Evolutionary conservation across 2,888 invertebrate species (phyloP).

Genomic region (Chouioia cunea): DNA sequence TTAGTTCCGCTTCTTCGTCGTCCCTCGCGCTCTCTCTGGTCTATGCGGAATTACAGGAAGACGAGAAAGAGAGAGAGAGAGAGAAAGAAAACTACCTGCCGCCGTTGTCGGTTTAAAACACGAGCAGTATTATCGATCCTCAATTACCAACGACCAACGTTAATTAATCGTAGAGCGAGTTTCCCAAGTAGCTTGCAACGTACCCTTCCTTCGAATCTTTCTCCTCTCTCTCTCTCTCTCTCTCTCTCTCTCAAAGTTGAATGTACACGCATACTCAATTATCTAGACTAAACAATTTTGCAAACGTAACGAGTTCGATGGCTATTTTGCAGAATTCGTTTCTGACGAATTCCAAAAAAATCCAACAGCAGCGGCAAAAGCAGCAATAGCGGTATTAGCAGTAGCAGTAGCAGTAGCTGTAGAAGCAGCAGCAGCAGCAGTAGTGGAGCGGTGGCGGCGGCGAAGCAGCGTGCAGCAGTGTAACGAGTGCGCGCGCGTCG

Average conservation of each 20-base stretch:
- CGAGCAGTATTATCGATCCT: too few species aligned
- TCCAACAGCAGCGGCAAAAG: not conserved
- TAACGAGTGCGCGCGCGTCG: slow-evolving; percentile 43
- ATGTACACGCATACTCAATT: not conserved
- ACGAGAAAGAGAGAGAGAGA: not conserved
- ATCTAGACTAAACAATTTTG: too few species aligned
- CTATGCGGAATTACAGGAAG: slow-evolving; percentile 22
- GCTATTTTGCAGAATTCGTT: too few species aligned
- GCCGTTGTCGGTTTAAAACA: too few species aligned
- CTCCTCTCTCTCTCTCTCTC: not conserved
- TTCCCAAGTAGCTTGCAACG: not conserved
- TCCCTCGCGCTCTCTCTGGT: slow-evolving; percentile 27
- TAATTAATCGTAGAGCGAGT: too few species aligned
- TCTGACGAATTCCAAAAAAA: not conserved
- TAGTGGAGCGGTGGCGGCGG: slow-evolving; percentile 26
- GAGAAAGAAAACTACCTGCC: too few species aligned
- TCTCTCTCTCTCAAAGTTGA: not conserved
- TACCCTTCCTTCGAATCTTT: not conserved
- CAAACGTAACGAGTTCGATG: too few species aligned
- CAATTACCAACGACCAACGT: too few species aligned
- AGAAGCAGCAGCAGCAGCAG: slow-evolving; percentile 6
- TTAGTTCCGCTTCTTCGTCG: slow-evolving; percentile 50
- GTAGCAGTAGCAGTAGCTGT: not conserved
- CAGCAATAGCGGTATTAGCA: not conserved
- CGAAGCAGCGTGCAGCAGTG: slow-evolving; percentile 8